Base-by-base conservation (phyloP, 2,113 vertebrate species). In the Seriola dumerili region DNA sequence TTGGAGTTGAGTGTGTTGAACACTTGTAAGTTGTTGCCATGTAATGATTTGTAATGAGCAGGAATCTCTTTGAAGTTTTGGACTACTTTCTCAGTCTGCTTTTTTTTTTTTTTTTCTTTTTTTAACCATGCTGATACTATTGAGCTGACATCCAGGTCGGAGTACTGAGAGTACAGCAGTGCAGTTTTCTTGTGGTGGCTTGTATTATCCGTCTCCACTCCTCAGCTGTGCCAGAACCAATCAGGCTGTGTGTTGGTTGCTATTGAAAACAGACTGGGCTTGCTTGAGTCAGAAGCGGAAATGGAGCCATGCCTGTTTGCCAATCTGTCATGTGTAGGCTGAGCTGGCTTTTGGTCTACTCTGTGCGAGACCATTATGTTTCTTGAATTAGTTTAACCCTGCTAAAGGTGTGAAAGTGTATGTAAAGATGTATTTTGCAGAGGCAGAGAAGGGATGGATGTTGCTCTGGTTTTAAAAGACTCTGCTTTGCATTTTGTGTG, bases 241-340 rank as follows among this genome's bases (percentile, higher is more conserved):
- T 77, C 64, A 65, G 62, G 59, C 67, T 54, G 55, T 50, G 38
- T 65, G 57, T 83, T 74, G 71, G 79, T 85, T 61, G 72, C 79
- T 48, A 65, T 78, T 87, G 76, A 84, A 87, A 85, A 89, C 82
- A 78, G 75, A 63, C 32, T 10, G 25, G 52, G 73, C 61, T 71
- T 44, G 74, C 57, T 64, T 80, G 88, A 89, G 80, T 85, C 89
- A 85, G 76, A 73, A 76, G 25, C 67, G 65, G 81, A 83, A 87
- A 72, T 50, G 40, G 19, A 67, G 71, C 64, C 40, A 62, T 84
- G 79, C 62, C 68, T 85, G 77, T 85, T 73, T 65, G 66, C 57
- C 87, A 83, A 57, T 86, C 88, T 91, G 91, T 90, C 80, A 63
- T 83, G 80, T 84, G 88, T 76, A 81, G 90, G 86, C 85, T 14